Evolutionary conservation across 2,113 vertebrate species (phyloP).

Genomic region (Narcine bancroftii): DNA sequence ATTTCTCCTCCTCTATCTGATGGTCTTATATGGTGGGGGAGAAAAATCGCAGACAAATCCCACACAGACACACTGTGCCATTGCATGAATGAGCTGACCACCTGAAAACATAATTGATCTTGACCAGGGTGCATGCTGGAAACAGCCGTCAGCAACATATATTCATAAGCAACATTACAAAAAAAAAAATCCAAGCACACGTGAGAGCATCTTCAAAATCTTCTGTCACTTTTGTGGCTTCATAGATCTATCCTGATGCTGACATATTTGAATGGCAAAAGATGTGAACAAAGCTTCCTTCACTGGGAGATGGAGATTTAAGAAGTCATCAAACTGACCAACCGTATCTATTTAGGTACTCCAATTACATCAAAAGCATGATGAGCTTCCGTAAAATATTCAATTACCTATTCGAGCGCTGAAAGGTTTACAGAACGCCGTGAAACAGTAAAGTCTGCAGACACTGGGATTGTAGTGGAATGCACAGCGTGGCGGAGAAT

Average conservation of each 20-base stretch:
- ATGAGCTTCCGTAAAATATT: background rate
- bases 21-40: no score
- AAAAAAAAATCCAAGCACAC: background rate
- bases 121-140: background rate
- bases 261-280: background rate
- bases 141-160: background rate
- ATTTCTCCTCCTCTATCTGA: no score
- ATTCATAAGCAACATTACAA: no score
- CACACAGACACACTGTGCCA: no score
- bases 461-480: no score
- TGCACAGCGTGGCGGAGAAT: no score
- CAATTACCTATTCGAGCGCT: no score
- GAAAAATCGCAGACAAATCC: no score
- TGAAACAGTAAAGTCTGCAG: no score
- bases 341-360: background rate
- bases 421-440: no score
- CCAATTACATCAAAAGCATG: background rate
- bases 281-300: background rate
- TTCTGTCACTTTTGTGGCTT: background rate
- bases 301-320: background rate
- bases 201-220: background rate
- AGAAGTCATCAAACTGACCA: background rate
- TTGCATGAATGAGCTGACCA: background rate
- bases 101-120: background rate
- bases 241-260: background rate